Evolutionary conservation across 2,797 vertebrate genomes (phyloP).

Genomic region (Phoxinus dragarum): DNA sequence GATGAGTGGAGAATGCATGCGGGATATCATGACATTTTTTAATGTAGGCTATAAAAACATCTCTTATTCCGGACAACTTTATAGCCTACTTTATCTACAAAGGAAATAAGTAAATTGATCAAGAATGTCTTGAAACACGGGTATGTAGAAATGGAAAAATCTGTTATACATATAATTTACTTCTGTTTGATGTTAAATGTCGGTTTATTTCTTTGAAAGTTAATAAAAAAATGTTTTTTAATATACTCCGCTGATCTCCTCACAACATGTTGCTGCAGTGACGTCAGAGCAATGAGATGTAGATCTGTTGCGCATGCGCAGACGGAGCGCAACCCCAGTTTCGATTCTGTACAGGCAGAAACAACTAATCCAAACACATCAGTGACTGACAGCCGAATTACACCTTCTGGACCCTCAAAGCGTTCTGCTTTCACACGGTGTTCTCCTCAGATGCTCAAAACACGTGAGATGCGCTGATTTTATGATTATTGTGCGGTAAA

Average conservation of each 20-base stretch:
- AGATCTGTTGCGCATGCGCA: constrained; percentile 21
- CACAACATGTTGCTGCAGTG: not conserved
- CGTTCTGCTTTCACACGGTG: not conserved
- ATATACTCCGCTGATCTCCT: not conserved
- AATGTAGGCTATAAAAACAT: too few relatives aligned
- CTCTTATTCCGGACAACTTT: too few relatives aligned
- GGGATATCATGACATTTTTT: too few relatives aligned
- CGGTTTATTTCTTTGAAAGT: not conserved
- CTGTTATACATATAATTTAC: too few relatives aligned
- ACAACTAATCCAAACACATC: not conserved
- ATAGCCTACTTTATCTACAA: not conserved
- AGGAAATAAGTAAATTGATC: too few relatives aligned
- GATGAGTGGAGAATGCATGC: not conserved
- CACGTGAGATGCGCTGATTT: not conserved
- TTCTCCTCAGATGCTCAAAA: not conserved
- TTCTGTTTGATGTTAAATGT: not conserved
- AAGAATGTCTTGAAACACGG: not conserved
- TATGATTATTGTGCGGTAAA: not conserved
- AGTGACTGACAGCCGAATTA: not conserved
- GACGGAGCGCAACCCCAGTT: not conserved
- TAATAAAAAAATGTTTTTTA: not conserved
- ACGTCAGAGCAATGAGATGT: not conserved
- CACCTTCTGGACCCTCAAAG: too few relatives aligned
- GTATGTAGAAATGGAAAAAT: not conserved
- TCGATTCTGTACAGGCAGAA: not conserved